phyloP scores from a whole-genome alignment of 1,140 invertebrate species.

The Lepidurus apus region DNA sequence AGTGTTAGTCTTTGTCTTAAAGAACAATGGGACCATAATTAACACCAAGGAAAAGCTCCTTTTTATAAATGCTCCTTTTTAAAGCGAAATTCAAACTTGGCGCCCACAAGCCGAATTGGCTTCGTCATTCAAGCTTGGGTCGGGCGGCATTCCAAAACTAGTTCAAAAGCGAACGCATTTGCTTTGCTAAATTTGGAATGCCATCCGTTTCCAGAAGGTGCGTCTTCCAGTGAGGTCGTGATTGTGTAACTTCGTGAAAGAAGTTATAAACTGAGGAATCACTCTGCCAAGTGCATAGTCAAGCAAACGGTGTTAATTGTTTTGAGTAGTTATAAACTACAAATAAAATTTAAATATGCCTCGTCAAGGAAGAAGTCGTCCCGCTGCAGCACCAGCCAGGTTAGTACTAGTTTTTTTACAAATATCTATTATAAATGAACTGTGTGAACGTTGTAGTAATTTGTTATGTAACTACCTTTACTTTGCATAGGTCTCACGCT shows the following conservation, averaged over 20 bases:
- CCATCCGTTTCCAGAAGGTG: background rate
- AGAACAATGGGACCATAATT: no score
- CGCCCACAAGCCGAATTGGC: no score
- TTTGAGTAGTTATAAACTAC: background rate
- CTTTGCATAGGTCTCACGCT: constrained; percentile 40
- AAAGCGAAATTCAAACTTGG: no score
- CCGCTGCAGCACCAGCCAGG: constrained; percentile 31
- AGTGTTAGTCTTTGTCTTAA: no score
- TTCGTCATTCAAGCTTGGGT: no score
- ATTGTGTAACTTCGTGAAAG: background rate
- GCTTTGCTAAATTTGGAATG: background rate
- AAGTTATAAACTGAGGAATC: background rate
- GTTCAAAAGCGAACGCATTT: background rate
- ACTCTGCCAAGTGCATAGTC: background rate
- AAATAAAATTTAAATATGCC: constrained; percentile 24
- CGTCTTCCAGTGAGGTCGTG: background rate
- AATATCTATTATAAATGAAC: background rate
- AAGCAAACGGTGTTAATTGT: background rate
- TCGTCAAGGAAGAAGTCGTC: constrained; percentile 33
- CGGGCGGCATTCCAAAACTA: background rate
- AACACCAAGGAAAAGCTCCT: no score
- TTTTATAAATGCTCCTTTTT: no score
- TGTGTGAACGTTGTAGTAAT: background rate
- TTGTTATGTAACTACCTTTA: constrained; percentile 34
- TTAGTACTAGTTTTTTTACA: background rate